Evolutionary conservation across 2,888 invertebrate species (phyloP).

Genomic region (Nowickia ferox): DNA sequence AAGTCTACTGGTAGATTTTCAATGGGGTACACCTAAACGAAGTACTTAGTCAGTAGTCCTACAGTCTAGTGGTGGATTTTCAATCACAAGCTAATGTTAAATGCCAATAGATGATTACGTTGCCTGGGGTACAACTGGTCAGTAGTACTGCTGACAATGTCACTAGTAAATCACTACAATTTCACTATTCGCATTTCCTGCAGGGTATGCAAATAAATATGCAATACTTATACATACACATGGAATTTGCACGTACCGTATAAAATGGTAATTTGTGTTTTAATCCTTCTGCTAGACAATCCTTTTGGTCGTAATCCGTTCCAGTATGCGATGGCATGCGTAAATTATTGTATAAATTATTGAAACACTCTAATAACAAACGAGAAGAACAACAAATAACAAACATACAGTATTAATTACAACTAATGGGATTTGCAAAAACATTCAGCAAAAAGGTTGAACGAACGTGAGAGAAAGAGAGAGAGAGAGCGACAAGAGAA

Average conservation of each 20-base stretch:
- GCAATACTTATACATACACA: not conserved
- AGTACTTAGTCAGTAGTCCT: too few species aligned
- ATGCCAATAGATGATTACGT: too few species aligned
- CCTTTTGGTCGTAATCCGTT: slow-evolving; percentile 68
- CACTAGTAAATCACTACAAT: too few species aligned
- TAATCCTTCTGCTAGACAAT: slow-evolving; percentile 71
- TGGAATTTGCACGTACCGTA: slow-evolving; percentile 41
- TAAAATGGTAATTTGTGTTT: slow-evolving; percentile 69
- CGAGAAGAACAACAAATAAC: slow-evolving; percentile 62
- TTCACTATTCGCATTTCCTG: too few species aligned
- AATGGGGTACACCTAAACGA: too few species aligned
- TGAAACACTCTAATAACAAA: slow-evolving; percentile 70
- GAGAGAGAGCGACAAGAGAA: not conserved
- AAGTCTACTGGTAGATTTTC: too few species aligned
- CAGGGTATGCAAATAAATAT: not conserved
- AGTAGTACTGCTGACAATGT: too few species aligned
- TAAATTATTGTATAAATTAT: slow-evolving; percentile 72
- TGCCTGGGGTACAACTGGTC: too few species aligned
- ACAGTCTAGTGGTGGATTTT: too few species aligned
- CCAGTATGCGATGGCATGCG: slow-evolving; percentile 66
- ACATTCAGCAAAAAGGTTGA: slow-evolving; percentile 51
- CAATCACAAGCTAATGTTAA: too few species aligned
- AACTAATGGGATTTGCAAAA: slow-evolving; percentile 71
- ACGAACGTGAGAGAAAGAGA: slow-evolving; percentile 8
- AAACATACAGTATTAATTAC: slow-evolving; percentile 71